These are phyloP conservation scores for Volucella inflata DNA, from an alignment of 2,888 invertebrate species.

Conservation along the genomic window DNA sequence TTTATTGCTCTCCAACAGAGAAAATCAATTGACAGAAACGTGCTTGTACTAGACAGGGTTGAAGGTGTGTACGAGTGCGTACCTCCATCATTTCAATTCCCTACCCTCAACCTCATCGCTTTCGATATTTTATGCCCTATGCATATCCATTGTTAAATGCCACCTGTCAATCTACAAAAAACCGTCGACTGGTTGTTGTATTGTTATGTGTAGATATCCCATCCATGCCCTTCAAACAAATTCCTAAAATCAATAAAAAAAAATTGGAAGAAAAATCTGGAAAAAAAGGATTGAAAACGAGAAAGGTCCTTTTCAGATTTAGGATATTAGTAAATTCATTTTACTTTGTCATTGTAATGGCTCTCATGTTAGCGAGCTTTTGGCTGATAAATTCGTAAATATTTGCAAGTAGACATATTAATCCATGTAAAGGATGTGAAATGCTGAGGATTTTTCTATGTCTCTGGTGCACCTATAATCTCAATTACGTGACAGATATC, in stretches of 20 bases:
- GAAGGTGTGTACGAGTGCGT: too few species aligned
- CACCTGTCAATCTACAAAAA: slow-evolving; percentile 61
- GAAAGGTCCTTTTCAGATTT: slow-evolving; percentile 1
- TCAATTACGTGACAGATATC: slow-evolving; percentile 67
- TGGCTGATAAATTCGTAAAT: background rate
- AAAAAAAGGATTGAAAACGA: slow-evolving; percentile 34
- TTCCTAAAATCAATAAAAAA: background rate
- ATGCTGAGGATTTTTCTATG: slow-evolving; percentile 14
- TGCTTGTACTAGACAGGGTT: background rate
- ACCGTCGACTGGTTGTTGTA: slow-evolving; percentile 26
- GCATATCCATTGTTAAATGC: slow-evolving; percentile 36
- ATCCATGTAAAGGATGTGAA: slow-evolving; percentile 13
- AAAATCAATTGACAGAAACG: slow-evolving; percentile 43
- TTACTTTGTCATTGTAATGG: slow-evolving; percentile 30
- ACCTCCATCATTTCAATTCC: too few species aligned
- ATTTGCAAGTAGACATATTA: background rate
- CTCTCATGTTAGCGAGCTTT: background rate
- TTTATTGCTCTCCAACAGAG: slow-evolving; percentile 49
- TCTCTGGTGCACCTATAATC: slow-evolving; percentile 64
- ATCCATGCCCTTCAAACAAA: background rate
- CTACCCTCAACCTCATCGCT: slow-evolving; percentile 34
- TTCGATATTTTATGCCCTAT: slow-evolving; percentile 11
- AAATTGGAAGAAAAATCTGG: background rate
- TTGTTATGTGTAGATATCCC: background rate
- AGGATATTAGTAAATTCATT: slow-evolving; percentile 53